These are phyloP conservation scores for Amniataba percoides DNA, from an alignment of 2,797 vertebrate species.

Conservation along the genomic window DNA sequence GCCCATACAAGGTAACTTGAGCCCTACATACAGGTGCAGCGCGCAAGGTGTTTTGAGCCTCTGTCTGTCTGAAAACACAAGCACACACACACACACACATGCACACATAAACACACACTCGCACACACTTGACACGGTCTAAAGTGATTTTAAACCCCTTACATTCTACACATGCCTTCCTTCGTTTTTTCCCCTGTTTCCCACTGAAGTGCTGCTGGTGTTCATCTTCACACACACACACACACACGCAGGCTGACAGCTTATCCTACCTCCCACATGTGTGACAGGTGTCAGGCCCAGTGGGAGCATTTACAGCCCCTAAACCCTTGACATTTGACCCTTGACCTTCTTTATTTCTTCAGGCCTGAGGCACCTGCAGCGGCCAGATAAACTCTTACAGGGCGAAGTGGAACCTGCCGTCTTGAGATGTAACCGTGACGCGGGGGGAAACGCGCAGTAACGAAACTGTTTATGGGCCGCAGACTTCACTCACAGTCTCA, in stretches of 20 bases:
- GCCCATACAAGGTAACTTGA: constrained; percentile 67
- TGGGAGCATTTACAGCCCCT: constrained; percentile 81
- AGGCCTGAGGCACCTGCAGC: constrained; percentile 82
- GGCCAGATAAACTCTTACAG: constrained; percentile 47
- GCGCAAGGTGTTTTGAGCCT: constrained; percentile 81
- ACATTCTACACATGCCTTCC: constrained; percentile 80
- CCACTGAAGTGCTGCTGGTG: constrained; percentile 60
- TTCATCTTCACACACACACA: constrained; percentile 57
- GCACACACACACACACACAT: constrained; percentile 35
- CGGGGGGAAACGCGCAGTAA: constrained; percentile 1
- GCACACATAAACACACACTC: constrained; percentile 50
- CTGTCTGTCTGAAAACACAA: constrained; percentile 27
- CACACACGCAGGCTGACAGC: constrained; percentile 62
- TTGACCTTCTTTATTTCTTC: constrained; percentile 66
- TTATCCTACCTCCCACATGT: constrained; percentile 85
- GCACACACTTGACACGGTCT: constrained; percentile 63
- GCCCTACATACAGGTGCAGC: constrained; percentile 82
- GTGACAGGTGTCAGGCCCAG: constrained; percentile 85
- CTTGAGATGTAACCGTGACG: constrained; percentile 5
- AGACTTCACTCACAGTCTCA: not conserved
- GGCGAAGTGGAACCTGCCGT: constrained; percentile 57
- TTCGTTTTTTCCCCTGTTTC: constrained; percentile 39
- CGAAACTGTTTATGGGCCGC: not conserved
- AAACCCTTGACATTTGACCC: constrained; percentile 82
- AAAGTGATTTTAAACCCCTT: constrained; percentile 62